These are phyloP conservation scores for Drosophila stalkeri DNA, from an alignment of 2,888 invertebrate genomes.

Conservation along the genomic window DNA sequence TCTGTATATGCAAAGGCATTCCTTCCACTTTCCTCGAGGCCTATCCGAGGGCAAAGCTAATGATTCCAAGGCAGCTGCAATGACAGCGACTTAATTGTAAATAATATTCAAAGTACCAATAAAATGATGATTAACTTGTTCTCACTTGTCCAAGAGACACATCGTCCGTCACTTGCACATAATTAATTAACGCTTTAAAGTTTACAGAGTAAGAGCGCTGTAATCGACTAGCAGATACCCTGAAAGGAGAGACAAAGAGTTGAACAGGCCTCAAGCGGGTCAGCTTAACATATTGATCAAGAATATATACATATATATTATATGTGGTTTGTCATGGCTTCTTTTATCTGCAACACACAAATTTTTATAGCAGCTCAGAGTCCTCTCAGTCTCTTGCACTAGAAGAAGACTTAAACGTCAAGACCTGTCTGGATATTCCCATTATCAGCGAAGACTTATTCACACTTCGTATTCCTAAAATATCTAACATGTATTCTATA, in stretches of 20 bases:
- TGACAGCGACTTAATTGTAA: slow-evolving; percentile 7
- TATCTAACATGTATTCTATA: no score
- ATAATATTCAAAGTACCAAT: not conserved
- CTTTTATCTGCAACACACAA: no score
- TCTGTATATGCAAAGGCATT: not conserved
- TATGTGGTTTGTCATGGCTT: no score
- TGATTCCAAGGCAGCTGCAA: not conserved
- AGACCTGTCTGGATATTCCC: no score
- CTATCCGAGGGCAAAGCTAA: not conserved
- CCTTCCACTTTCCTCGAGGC: no score
- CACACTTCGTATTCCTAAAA: no score
- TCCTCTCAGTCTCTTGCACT: no score
- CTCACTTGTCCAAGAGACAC: not conserved
- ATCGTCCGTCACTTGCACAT: slow-evolving; percentile 27
- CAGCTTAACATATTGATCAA: not conserved
- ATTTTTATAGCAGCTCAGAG: no score
- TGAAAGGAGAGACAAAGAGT: not conserved
- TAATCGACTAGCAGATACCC: not conserved
- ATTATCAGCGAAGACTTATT: no score
- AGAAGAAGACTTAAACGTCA: no score
- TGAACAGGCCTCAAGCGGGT: no score
- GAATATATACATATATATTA: not conserved
- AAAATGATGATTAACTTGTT: slow-evolving; percentile 9
- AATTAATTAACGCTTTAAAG: slow-evolving; percentile 1
- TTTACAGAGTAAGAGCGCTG: not conserved